These are phyloP conservation scores for Onthophagus sagittarius DNA, from an alignment of 2,888 invertebrate genomes.

Conservation along the genomic window DNA sequence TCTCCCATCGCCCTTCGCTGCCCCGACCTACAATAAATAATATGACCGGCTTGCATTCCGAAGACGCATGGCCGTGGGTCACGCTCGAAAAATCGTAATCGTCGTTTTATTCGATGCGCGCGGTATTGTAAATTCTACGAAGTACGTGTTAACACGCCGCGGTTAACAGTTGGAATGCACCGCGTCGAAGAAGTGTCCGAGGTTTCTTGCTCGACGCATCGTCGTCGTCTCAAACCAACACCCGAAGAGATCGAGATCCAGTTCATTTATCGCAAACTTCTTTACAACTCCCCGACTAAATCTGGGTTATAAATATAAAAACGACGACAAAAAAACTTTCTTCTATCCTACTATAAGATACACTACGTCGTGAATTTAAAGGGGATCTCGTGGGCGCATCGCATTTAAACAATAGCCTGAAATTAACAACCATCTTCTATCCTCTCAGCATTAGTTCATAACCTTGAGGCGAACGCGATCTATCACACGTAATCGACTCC, in stretches of 20 bases:
- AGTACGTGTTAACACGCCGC: slow-evolving; percentile 37
- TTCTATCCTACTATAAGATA: not conserved
- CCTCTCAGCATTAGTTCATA: not conserved
- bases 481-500: not conserved
- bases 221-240: not conserved
- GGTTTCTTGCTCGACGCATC: slow-evolving; percentile 23
- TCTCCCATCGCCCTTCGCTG: not conserved
- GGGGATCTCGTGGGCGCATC: not conserved
- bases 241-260: not conserved
- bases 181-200: slow-evolving; percentile 22
- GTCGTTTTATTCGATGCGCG: slow-evolving; percentile 10
- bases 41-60: slow-evolving; percentile 6
- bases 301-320: not conserved
- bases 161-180: slow-evolving; percentile 34
- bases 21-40: slow-evolving; percentile 5
- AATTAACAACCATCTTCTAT: not conserved
- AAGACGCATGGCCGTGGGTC: slow-evolving; percentile 1
- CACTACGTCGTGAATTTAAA: too few relatives aligned
- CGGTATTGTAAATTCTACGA: slow-evolving; percentile 29
- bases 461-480: not conserved
- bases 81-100: slow-evolving; percentile 10
- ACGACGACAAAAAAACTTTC: not conserved
- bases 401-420: not conserved
- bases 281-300: not conserved
- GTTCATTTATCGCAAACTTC: not conserved